Evolutionary conservation across 2,888 invertebrate species (phyloP).

Genomic region (Lepidocyrtoides sp.): DNA sequence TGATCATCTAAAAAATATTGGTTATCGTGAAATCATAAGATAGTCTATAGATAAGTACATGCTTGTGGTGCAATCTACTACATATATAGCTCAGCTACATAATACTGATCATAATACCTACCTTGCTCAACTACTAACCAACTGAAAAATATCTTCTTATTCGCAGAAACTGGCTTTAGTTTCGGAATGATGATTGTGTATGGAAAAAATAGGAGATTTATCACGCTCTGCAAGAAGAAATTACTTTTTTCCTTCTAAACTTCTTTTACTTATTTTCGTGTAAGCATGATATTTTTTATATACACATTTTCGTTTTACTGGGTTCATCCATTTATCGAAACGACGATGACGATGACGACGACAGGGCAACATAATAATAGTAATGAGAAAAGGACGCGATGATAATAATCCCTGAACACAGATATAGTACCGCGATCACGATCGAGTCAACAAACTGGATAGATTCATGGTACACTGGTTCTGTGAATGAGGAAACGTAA

Average conservation of each 20-base stretch:
- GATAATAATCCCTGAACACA: slow-evolving; percentile 64
- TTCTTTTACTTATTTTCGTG: slow-evolving; percentile 2
- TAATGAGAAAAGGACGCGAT: neutral
- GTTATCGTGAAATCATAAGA: slow-evolving; percentile 6
- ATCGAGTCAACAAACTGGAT: slow-evolving; percentile 35
- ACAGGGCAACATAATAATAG: neutral
- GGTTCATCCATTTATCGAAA: neutral
- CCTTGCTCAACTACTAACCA: neutral
- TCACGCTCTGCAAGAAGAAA: slow-evolving; percentile 70
- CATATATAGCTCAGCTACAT: too few species aligned
- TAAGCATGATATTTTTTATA: neutral
- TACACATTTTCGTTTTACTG: too few species aligned
- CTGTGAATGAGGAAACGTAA: neutral
- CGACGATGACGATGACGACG: neutral
- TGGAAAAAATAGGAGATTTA: slow-evolving; percentile 69
- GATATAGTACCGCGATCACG: slow-evolving; percentile 27
- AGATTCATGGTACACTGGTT: slow-evolving; percentile 42
- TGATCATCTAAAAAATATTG: slow-evolving; percentile 20
- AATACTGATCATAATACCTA: slow-evolving; percentile 4
- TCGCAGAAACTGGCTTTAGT: neutral
- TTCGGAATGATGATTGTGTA: neutral
- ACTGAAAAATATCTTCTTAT: neutral
- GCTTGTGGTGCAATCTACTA: too few species aligned
- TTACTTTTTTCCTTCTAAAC: slow-evolving; percentile 68
- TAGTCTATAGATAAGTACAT: too few species aligned